Conservation (phyloP, 64 coral and sea anemone species). For the Astreopora myriophthalma region DNA sequence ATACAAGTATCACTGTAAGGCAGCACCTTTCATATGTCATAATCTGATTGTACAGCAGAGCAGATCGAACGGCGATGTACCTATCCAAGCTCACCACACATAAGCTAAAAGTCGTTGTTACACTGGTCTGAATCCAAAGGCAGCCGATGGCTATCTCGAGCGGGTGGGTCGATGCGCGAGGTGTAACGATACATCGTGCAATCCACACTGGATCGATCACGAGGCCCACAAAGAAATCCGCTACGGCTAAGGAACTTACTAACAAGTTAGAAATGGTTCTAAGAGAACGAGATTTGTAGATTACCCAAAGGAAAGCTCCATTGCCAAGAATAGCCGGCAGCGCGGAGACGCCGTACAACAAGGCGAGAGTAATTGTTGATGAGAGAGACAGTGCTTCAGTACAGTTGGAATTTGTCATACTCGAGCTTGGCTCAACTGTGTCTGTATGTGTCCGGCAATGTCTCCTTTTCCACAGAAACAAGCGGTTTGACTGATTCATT, state of each 20-base stretch:
- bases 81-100: constrained; percentile 46
- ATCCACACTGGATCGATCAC: constrained; percentile 78
- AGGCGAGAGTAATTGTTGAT: constrained; percentile 22
- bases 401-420: neutral
- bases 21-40: neutral
- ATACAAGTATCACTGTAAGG: neutral
- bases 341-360: constrained; percentile 36
- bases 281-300: constrained; percentile 45
- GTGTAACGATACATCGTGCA: constrained; percentile 41
- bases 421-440: neutral
- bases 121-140: constrained; percentile 29
- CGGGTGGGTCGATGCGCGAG: constrained; percentile 40
- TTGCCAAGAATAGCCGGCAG: constrained; percentile 61
- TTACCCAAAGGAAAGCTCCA: constrained; percentile 44
- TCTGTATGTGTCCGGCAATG: too few species aligned
- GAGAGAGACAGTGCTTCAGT: neutral
- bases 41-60: neutral
- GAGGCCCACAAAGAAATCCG: constrained; percentile 70
- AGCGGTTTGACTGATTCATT: too few species aligned
- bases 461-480: neutral
- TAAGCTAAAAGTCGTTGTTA: constrained; percentile 44
- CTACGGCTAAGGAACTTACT: constrained; percentile 66
- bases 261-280: constrained; percentile 70
- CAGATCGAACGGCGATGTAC: constrained; percentile 7
- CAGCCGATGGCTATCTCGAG: constrained; percentile 45